Percentiles rank a stretch among this genome's conserved stretches.
These are phyloP conservation scores for Nibea coibor DNA, from an alignment of 2,113 vertebrate genomes.

Conservation along the genomic window DNA sequence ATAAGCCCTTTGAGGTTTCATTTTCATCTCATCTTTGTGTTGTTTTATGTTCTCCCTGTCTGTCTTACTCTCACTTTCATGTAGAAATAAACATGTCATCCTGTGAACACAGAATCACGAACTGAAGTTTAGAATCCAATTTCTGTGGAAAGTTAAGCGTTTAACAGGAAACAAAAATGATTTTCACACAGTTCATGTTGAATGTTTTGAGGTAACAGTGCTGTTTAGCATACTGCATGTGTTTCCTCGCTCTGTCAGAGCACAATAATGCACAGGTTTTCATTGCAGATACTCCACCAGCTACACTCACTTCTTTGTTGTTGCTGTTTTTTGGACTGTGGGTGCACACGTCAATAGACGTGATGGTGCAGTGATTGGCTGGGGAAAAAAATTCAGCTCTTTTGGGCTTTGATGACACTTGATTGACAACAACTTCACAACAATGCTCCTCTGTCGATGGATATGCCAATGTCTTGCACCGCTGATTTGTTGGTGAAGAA, in stretches of 20 bases:
- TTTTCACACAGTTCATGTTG: background rate
- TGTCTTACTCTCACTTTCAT: constrained; percentile 25
- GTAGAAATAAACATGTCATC: constrained; percentile 31
- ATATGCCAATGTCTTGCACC: background rate
- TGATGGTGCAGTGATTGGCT: constrained; percentile 29
- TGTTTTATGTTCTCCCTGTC: background rate
- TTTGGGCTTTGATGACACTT: constrained; percentile 9
- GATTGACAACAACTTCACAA: constrained; percentile 25
- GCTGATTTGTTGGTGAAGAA: constrained; percentile 8
- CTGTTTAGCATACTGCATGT: background rate
- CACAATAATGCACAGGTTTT: constrained; percentile 1
- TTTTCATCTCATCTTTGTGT: constrained; percentile 38
- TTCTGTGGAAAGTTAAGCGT: background rate
- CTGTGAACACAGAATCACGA: background rate
- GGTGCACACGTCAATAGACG: constrained; percentile 36
- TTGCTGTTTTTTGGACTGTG: constrained; percentile 8
- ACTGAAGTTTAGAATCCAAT: constrained; percentile 6
- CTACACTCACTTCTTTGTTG: background rate
- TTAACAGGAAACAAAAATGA: fast-evolving
- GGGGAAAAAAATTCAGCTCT: background rate
- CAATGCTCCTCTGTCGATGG: background rate
- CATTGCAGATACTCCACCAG: background rate
- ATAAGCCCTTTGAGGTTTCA: constrained; percentile 56
- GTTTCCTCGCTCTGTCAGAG: constrained; percentile 13
- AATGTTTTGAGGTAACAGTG: background rate